Evolutionary conservation across 2,888 invertebrate species (phyloP), one percentile per base, ranked within the genome.

Genomic region (Eupithecia inturbata): DNA sequence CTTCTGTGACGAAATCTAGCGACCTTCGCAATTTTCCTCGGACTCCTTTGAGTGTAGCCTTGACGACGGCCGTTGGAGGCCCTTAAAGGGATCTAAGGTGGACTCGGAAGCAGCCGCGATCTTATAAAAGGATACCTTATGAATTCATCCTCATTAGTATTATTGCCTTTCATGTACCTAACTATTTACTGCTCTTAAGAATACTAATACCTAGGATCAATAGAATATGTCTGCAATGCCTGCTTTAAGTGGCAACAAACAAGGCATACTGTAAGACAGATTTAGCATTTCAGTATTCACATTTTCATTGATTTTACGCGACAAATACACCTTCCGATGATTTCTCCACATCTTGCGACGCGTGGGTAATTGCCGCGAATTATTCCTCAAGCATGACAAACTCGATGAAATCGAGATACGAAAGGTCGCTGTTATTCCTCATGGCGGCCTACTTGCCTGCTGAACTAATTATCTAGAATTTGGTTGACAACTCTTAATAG

Each of bases 21-120:
- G 82, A 84, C 89, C 86, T 86, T 84, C 80, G 70, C 67, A 75
- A 74, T 85, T 84, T 84, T 84, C 84, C 84, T 80, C 79, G 82
- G 78, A 80, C 77, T 60, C 16, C 33, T 33, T 12, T 10, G 63
- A 31, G n/a, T 36, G 10, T 49, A 83, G 81, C 89, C 88, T 87
- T 84, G 81, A 73, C 78, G 77, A 81, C 80, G 75, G 77, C 77
- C 79, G 80, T 82, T 82, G 81, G 77, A 79, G 77, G 72, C 79
- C 76, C 70, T 80, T 76, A 67, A 36, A 73, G 75, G 76, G 73
- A 68, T 71, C 69, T 31, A 39, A 68, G 69, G 72, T 70, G 49
- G 39, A 36, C 41, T 45, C 73, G 68, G 76, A 76, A 73, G 71
- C 68, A 68, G 71, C 73, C 57, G 63, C 9, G 41, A 71, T 70